Percentiles rank a stretch among this genome's conserved stretches.
phyloP scores from a whole-genome alignment of 2,113 vertebrate species.

The Dasypus novemcinctus region DNA sequence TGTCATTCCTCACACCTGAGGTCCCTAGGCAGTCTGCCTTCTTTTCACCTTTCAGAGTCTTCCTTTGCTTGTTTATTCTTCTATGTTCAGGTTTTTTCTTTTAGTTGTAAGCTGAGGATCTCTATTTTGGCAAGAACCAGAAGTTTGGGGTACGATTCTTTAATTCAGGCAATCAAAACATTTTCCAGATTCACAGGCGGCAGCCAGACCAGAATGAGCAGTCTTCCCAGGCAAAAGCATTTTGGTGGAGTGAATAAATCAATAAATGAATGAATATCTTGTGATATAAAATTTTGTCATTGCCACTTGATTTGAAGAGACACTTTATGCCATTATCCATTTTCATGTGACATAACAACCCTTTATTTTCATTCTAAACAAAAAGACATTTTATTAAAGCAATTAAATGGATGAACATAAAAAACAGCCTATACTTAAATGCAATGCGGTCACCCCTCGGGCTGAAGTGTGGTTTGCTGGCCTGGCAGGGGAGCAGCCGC shows the following conservation, averaged over 20 bases:
- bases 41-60: neutral
- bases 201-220: neutral
- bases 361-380: slow-evolving; percentile 8
- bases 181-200: neutral
- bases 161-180: neutral
- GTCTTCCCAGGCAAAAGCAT: neutral
- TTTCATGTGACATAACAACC: neutral
- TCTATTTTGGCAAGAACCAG: neutral
- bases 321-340: neutral
- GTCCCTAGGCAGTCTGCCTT: neutral
- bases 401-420: neutral
- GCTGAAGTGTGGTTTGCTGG: no score
- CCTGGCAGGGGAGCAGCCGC: no score
- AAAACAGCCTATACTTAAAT: neutral
- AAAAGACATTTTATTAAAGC: neutral
- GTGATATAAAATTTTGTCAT: neutral
- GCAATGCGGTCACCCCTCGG: no score
- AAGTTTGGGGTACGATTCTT: neutral
- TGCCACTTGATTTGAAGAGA: neutral
- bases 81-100: neutral
- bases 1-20: neutral
- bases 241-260: neutral
- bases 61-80: neutral
- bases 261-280: neutral
- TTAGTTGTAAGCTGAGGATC: neutral